phyloP scores from a whole-genome alignment of 2,113 vertebrate species.

The Perca schrenkii region DNA sequence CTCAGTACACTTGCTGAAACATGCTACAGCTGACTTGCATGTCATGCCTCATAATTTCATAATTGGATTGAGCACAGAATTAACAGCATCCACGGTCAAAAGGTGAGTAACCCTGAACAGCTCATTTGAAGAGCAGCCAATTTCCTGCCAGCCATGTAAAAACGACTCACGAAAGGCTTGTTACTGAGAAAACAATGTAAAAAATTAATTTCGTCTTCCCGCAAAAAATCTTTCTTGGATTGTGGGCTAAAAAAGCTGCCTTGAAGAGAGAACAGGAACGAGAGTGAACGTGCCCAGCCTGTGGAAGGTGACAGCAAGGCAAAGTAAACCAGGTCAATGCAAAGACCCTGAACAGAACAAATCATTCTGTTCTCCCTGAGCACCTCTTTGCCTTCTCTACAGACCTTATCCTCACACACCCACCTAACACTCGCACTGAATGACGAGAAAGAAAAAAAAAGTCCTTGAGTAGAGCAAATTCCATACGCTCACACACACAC shows the following conservation, averaged over 20 bases:
- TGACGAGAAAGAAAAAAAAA: neutral
- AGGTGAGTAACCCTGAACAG: slow-evolving; percentile 27
- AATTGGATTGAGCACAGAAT: slow-evolving; percentile 39
- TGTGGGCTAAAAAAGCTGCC: slow-evolving; percentile 48
- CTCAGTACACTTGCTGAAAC: slow-evolving; percentile 7
- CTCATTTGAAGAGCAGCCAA: slow-evolving; percentile 21
- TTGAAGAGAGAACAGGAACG: slow-evolving; percentile 37
- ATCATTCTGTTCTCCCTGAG: slow-evolving; percentile 56
- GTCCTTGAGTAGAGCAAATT: slow-evolving; percentile 20
- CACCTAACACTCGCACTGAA: neutral
- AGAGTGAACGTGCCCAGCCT: slow-evolving; percentile 28
- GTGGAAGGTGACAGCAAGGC: slow-evolving; percentile 37
- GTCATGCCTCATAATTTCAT: slow-evolving; percentile 38
- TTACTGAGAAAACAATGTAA: neutral
- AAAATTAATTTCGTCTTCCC: slow-evolving; percentile 17
- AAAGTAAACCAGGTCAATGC: slow-evolving; percentile 72
- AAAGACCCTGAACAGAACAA: slow-evolving; percentile 67
- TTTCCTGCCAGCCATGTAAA: slow-evolving; percentile 4
- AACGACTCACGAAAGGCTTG: neutral
- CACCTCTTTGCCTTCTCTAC: slow-evolving; percentile 31
- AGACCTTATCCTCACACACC: slow-evolving; percentile 4
- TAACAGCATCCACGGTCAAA: slow-evolving; percentile 29
- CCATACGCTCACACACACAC: neutral
- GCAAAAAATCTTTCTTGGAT: slow-evolving; percentile 18
- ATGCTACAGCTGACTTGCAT: slow-evolving; percentile 12